These are phyloP conservation scores for Vanessa tameamea DNA, from an alignment of 1,140 invertebrate genomes.

Conservation along the genomic window DNA sequence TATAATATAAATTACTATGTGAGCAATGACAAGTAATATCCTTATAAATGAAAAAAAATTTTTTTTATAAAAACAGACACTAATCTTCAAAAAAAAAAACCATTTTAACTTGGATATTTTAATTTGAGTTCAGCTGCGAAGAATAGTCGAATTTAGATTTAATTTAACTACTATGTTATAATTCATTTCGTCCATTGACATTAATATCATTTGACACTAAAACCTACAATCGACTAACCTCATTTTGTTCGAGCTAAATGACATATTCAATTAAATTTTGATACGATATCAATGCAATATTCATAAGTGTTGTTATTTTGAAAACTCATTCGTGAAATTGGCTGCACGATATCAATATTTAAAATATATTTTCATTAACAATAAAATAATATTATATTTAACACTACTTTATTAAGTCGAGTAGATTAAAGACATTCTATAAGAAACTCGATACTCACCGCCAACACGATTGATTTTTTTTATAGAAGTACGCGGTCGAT, in stretches of 20 bases:
- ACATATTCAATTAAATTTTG: not conserved
- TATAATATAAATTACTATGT: too few relatives aligned
- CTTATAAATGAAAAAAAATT: too few relatives aligned
- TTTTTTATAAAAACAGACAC: not conserved
- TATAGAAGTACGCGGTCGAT: too few relatives aligned
- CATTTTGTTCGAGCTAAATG: not conserved
- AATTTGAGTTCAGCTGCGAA: not conserved
- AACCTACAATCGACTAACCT: slow-evolving; percentile 5
- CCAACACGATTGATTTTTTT: too few relatives aligned
- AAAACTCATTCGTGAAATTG: not conserved
- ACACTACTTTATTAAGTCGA: too few relatives aligned
- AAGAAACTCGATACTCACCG: too few relatives aligned
- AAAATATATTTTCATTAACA: too few relatives aligned
- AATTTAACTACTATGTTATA: not conserved
- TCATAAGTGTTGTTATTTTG: not conserved
- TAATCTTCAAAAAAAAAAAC: not conserved
- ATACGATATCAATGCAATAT: not conserved
- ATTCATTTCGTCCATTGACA: not conserved
- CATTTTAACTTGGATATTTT: not conserved
- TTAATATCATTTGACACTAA: slow-evolving; percentile 4
- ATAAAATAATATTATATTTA: too few relatives aligned
- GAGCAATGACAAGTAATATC: too few relatives aligned
- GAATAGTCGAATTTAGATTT: not conserved
- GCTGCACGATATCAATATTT: too few relatives aligned
- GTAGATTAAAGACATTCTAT: too few relatives aligned